Evolutionary conservation across 2,888 invertebrate species (phyloP).

Genomic region (Rambutsinella grinnellia): DNA sequence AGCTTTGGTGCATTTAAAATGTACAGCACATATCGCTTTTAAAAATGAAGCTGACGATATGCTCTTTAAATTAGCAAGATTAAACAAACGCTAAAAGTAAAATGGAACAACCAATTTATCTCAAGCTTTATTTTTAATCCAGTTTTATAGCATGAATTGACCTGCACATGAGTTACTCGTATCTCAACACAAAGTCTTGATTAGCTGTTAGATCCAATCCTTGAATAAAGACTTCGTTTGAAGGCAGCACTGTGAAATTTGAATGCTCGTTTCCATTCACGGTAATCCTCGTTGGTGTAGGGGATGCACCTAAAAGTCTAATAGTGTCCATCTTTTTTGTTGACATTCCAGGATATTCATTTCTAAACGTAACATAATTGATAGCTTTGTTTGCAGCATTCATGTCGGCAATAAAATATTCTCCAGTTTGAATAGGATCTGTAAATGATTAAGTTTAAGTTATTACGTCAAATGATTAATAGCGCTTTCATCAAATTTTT

Average conservation of each 20-base stretch:
- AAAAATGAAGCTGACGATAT: no score
- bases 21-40: no score
- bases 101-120: no score
- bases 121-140: no score
- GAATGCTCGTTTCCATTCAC: conserved; percentile 53
- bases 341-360: conserved; percentile 42
- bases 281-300: conserved; percentile 39
- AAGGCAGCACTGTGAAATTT: conserved; percentile 37
- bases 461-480: no score
- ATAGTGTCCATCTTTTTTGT: conserved; percentile 30
- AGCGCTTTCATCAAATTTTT: no score
- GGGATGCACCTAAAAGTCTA: conserved; percentile 40
- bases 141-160: no score
- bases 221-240: conserved; percentile 51
- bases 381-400: conserved; percentile 24
- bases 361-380: conserved; percentile 11
- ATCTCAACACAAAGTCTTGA: conserved; percentile 27
- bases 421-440: conserved; percentile 26
- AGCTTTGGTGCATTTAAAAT: no score
- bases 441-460: no score
- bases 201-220: conserved; percentile 49
- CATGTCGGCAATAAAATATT: conserved; percentile 47
- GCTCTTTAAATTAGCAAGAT: no score
- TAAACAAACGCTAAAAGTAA: no score
- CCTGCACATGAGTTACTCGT: no score